Evolutionary conservation across 2,888 invertebrate species (phyloP).

Genomic region (Notodonta dromedarius): DNA sequence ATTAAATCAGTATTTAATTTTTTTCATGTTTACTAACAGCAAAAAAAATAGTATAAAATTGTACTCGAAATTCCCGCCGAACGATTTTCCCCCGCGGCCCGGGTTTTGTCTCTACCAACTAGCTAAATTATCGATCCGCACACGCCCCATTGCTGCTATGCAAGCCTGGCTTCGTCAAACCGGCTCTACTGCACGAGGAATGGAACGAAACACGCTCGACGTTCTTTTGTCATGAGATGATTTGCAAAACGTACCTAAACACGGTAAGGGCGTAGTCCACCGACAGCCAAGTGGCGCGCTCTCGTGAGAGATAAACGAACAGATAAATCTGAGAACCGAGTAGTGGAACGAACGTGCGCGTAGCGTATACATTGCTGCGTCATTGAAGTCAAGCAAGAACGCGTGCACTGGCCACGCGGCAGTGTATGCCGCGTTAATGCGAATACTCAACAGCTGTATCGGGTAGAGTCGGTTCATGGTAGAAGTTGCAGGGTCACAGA

Average conservation of each 20-base stretch:
- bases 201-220: slow-evolving; percentile 61
- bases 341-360: slow-evolving; percentile 20
- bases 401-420: slow-evolving; percentile 17
- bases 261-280: slow-evolving; percentile 75
- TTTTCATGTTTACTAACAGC: slow-evolving; percentile 38
- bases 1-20: neutral
- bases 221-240: slow-evolving; percentile 60
- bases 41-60: slow-evolving; percentile 28
- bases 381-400: neutral
- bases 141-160: slow-evolving; percentile 69
- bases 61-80: slow-evolving; percentile 69
- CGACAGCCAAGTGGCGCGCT: slow-evolving; percentile 80
- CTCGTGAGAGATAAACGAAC: slow-evolving; percentile 80
- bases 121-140: slow-evolving; percentile 65
- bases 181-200: slow-evolving; percentile 55
- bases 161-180: slow-evolving; percentile 32
- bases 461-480: slow-evolving; percentile 35
- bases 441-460: slow-evolving; percentile 12
- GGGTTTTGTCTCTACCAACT: slow-evolving; percentile 47
- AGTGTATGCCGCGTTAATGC: slow-evolving; percentile 38
- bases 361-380: slow-evolving; percentile 54
- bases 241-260: slow-evolving; percentile 68
- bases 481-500: slow-evolving; percentile 66
- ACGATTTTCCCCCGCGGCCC: slow-evolving; percentile 61
- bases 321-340: slow-evolving; percentile 68